phyloP scores from a whole-genome alignment of 2,888 invertebrate genomes.

The Phytoseiulus persimilis region DNA sequence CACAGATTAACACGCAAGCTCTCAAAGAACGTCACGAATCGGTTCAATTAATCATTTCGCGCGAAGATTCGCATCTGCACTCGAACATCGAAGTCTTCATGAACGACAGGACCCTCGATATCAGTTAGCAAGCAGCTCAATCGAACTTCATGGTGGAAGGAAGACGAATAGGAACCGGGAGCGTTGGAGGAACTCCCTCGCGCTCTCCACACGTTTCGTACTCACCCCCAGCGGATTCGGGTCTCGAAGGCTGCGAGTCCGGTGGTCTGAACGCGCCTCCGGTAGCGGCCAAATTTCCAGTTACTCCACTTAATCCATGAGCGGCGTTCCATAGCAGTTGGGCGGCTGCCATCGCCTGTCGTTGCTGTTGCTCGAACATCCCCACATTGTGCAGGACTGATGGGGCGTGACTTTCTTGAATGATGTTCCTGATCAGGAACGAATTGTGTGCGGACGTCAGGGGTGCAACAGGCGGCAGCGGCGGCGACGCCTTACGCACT shows the following conservation, averaged over 20 bases:
- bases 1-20: neutral
- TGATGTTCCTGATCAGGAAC: constrained; percentile 21
- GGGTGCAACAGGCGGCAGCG: neutral
- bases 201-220: too few relatives aligned
- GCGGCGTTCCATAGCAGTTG: constrained; percentile 32
- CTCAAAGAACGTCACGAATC: neutral
- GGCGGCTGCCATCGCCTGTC: constrained; percentile 16
- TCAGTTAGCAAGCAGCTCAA: too few relatives aligned
- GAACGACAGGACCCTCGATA: too few relatives aligned
- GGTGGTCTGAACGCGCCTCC: constrained; percentile 9
- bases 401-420: neutral
- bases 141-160: too few relatives aligned
- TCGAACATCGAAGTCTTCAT: too few relatives aligned
- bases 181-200: too few relatives aligned
- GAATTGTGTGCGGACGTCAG: neutral
- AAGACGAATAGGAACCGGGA: too few relatives aligned
- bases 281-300: neutral
- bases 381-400: neutral
- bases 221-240: constrained; percentile 13
- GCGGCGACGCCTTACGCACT: constrained; percentile 9
- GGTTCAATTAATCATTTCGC: neutral
- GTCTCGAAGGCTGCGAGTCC: constrained; percentile 19
- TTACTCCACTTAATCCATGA: neutral
- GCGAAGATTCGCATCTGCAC: too few relatives aligned
- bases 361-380: constrained; percentile 15